Evolutionary conservation across 2,113 vertebrate species (phyloP), one percentile per base, ranked within the genome.

Genomic region (Cichladusa arquata): DNA sequence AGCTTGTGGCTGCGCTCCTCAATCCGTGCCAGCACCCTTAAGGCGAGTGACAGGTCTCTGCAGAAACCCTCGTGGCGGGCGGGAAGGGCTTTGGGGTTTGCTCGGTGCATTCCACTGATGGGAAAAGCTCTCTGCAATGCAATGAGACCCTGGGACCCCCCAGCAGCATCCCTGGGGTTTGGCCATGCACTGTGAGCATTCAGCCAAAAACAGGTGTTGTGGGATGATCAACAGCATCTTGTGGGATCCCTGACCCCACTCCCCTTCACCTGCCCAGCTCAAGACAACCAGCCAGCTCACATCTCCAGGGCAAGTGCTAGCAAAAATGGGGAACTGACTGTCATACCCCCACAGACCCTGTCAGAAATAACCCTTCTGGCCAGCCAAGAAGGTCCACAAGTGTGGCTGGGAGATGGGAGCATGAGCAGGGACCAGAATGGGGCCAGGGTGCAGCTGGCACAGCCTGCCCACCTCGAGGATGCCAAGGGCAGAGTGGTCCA

Each of bases 1-100:
- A 96, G 79, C 92, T 96, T 90, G 94, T 0, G 38, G 86, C 94
- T 96, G 95, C 92, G 88, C 92, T 61, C 34, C 76, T 67, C 88
- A 73, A 14, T 94, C 76, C 3, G 0, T 1, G 0, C 42, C 65
- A 86, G 72, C 81, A 38, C 77, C 90, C 58, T 89, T 34, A 74
- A 81, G 78, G 60, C 38, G 1, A 87, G 54, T 76, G 92, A 88
- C 92, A 77, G 74, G 67, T 77, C 82, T 47, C 79, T 28, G 56
- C 51, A 66, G 86, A 84, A 88, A 42, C 42, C 40, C 81, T 53
- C 0, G 0, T 1, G 8, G 53, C 0, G 0, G 5, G 12, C 51
- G n/a, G 67, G 45, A 72, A 92, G 58, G 42, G 13, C 47, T 62
- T 60, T 74, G 81, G n/a, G 38, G 56, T 84, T 86, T 92, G 31